phyloP scores from a whole-genome alignment of 2,113 vertebrate genomes.

The Psephotus haematonotus region DNA sequence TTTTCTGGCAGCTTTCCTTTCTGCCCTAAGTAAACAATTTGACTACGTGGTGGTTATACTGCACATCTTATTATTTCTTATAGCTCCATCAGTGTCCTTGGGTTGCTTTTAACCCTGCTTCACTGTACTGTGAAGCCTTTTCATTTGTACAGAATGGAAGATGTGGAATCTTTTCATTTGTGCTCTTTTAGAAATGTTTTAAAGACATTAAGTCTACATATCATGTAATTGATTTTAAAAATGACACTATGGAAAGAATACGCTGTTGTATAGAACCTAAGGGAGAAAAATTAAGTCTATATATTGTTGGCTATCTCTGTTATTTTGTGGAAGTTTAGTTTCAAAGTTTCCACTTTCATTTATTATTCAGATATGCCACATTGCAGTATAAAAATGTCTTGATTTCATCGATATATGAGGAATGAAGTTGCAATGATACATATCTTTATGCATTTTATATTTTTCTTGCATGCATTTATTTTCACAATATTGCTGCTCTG shows the following conservation, averaged over 20 bases:
- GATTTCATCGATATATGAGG: neutral
- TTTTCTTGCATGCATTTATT: neutral
- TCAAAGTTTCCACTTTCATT: neutral
- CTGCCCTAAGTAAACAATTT: neutral
- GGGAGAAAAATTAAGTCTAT: neutral
- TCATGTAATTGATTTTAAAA: neutral
- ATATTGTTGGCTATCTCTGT: neutral
- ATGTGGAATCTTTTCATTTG: neutral
- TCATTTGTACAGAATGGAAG: neutral
- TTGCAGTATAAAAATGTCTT: neutral
- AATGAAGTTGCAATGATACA: neutral
- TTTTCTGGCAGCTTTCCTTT: neutral
- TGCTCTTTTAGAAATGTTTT: neutral
- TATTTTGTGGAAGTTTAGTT: neutral
- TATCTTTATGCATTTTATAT: neutral
- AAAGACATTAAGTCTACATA: fast-evolving
- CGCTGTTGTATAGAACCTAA: neutral
- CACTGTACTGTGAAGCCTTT: neutral
- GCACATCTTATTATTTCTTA: neutral
- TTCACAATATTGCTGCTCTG: neutral
- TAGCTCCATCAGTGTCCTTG: neutral
- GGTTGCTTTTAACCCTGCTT: neutral
- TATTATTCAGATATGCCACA: neutral
- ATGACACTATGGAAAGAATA: neutral
- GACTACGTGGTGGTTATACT: neutral